Evolutionary conservation across 1,140 invertebrate species (phyloP).

Genomic region (Nephila pilipes): DNA sequence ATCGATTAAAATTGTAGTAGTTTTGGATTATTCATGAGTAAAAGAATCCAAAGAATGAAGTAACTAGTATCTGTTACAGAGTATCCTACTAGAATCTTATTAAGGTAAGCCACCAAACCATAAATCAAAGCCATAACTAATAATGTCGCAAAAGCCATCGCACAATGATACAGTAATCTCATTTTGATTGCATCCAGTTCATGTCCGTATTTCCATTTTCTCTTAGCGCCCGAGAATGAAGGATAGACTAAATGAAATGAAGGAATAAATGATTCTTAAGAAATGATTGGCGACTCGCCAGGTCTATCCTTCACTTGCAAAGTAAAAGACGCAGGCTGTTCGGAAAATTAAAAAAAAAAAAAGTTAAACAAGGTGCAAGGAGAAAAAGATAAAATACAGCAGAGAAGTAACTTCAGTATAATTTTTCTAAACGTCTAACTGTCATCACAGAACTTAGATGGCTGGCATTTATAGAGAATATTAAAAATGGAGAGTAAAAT

Average conservation of each 20-base stretch:
- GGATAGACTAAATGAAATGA: background rate
- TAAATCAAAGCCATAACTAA: conserved; percentile 50
- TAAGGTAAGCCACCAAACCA: background rate
- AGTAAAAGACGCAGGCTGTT: background rate
- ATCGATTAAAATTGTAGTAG: too few relatives aligned
- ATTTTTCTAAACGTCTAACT: background rate
- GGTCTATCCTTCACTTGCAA: background rate
- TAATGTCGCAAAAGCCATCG: background rate
- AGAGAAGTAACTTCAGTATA: background rate
- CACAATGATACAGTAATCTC: conserved; percentile 53
- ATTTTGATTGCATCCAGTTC: conserved; percentile 46
- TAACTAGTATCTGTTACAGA: background rate
- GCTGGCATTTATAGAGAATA: background rate
- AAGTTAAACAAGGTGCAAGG: background rate
- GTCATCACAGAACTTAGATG: background rate
- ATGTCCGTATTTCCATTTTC: conserved; percentile 43
- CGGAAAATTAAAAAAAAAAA: background rate
- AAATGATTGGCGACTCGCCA: conserved; percentile 48
- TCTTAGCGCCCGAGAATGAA: background rate
- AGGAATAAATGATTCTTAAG: conserved; percentile 47
- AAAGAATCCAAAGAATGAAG: background rate
- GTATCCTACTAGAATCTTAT: background rate
- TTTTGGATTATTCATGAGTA: too few relatives aligned
- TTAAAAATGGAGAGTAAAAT: background rate
- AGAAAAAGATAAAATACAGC: too few relatives aligned